Base-by-base conservation (phyloP, 2,888 invertebrate species). In the Drosophila kokeensis region DNA sequence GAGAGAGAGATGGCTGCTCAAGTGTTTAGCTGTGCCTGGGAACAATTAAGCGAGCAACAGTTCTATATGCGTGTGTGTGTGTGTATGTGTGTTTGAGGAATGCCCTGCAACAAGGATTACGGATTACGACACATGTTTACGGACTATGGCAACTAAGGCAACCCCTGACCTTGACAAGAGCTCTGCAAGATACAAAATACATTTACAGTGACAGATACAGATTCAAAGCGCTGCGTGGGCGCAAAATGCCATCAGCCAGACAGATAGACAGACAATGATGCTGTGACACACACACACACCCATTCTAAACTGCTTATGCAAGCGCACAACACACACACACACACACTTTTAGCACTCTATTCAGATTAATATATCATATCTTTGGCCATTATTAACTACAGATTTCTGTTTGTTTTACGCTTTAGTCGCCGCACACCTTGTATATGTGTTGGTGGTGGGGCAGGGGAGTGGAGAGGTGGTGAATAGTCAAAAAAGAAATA, bases 121-220 rank as follows among this genome's bases (percentile, higher is more conserved):
- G 87, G 76, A 83, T 84, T 84, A 87, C 82, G 85, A 85, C 85
- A 85, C 82, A 85, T 82, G 83, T 84, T 87, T 70, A 71, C 70
- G 60, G 55, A 55, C 55, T 69, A 65, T 53, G 68, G 66, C 45
- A 45, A 24, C 70, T 73, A 57, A 73, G 87, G 83, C 87, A 85
- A 85, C 87, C 87, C 85, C 87, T 79, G 87, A 85, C 85, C 87
- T 85, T 85, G 85, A 87, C 82, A 83, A 87, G 80, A 86, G 45
- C 24, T 72, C 60, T 65, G 73, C 76, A 55, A 64, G 67, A 64
- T 75, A 58, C 54, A 64, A 36, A 45, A 67, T 75, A 76, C 63
- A 62, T 49, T 62, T 60, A 60, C 42, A 66, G n/a, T 34, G 32
- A 60, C 21, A 53, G 42, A 61, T 50, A 61, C 52, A n/a, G 5